A percentile compares a stretch with the other conserved stretches of the same genome.
These are phyloP conservation scores for Nasonia vitripennis DNA, from an alignment of 1,140 invertebrate genomes.

Conservation along the genomic window DNA sequence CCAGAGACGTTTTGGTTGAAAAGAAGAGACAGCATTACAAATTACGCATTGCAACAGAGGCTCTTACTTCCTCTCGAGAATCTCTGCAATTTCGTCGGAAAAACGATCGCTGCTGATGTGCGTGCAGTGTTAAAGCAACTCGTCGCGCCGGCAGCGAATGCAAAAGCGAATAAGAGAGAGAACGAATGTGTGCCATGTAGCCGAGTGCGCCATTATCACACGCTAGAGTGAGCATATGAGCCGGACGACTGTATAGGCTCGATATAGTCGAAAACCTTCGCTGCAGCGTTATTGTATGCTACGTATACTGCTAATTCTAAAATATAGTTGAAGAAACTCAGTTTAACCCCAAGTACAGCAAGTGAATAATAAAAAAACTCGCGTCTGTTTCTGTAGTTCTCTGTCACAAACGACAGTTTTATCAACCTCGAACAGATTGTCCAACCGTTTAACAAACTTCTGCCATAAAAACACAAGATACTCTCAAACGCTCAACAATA, in stretches of 20 bases:
- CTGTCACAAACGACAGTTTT: no score
- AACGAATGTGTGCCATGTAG: conserved; percentile 25
- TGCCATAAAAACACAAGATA: no score
- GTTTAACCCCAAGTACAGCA: no score
- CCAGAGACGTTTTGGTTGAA: background rate
- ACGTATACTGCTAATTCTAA: no score
- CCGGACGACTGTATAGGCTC: conserved; percentile 19
- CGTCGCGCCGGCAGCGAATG: background rate
- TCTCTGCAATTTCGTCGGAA: conserved; percentile 8
- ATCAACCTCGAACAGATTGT: no score
- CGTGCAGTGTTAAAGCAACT: background rate
- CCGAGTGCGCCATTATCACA: conserved; percentile 48
- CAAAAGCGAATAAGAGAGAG: background rate
- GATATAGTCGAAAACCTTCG: conserved; percentile 33
- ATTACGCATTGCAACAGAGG: background rate
- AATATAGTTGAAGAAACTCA: no score
- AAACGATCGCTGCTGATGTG: background rate
- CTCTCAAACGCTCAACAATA: no score
- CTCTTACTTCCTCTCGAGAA: background rate
- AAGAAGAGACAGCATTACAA: background rate
- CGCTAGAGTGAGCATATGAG: conserved; percentile 55
- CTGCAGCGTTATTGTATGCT: background rate
- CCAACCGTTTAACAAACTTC: no score
- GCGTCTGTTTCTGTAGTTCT: no score
- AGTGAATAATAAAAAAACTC: no score